A percentile compares a stretch with the other conserved stretches of the same genome.
Evolutionary conservation across 2,113 vertebrate species (phyloP).

Genomic region (Fregetta grallaria): DNA sequence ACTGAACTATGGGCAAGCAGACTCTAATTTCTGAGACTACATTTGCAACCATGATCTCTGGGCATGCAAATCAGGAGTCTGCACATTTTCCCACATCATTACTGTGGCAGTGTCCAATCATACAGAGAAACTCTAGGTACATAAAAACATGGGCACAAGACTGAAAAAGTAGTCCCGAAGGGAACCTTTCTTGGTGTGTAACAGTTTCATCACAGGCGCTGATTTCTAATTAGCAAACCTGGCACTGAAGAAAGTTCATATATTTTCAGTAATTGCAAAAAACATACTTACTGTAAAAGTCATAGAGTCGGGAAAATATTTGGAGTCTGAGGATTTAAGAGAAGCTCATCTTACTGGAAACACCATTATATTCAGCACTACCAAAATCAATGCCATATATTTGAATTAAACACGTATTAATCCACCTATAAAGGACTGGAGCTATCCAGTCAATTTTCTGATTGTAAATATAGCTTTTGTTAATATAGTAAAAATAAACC

Average conservation of each 20-base stretch:
- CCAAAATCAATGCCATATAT: conserved; percentile 9
- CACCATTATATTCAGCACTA: background rate
- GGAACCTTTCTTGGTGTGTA: background rate
- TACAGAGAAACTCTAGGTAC: background rate
- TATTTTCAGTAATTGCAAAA: background rate
- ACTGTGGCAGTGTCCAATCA: fast-evolving
- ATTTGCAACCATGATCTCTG: fast-evolving
- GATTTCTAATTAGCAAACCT: background rate
- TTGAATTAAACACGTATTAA: conserved; percentile 28
- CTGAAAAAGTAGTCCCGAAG: background rate
- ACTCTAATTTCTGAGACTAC: fast-evolving
- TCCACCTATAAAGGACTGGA: background rate
- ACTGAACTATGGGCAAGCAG: background rate
- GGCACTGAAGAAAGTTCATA: background rate
- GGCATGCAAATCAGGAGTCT: background rate
- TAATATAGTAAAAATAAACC: background rate
- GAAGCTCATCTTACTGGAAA: background rate
- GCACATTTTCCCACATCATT: background rate
- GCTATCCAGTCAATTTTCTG: background rate
- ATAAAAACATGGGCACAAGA: background rate
- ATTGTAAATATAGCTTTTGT: conserved; percentile 1
- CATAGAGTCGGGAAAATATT: fast-evolving
- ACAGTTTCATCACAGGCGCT: background rate
- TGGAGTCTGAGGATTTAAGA: background rate
- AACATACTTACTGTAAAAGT: background rate